Evolutionary conservation across 1,140 invertebrate species (phyloP), one percentile per base, ranked within the genome.

Genomic region (Monomorium pharaonis): DNA sequence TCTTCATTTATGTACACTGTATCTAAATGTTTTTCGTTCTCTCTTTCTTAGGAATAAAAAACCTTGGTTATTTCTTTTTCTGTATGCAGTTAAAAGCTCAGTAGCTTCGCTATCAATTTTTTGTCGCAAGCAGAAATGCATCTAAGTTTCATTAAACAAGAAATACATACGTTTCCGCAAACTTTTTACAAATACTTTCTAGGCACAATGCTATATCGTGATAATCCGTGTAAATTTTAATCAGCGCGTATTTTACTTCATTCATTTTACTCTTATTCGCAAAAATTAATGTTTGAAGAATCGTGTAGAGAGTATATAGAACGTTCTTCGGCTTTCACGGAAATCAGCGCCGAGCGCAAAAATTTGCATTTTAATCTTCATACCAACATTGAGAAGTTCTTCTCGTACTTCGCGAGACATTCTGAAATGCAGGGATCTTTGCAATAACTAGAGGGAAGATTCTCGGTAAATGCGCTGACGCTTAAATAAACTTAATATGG

Each of bases 91-190:
- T 88, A 77, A 88, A 65, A 70, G 49, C 21, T 47, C 58, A 54
- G 56, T 74, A 27, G 30, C 67, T 87, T 83, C 49, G 78, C 88
- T 88, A 69, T 85, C 75, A 89, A 88, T 75, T 77, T 89, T 89
- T 89, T 72, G 60, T 72, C 47, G 69, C 78, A 85, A 60, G 88
- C 75, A 75, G 74, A 88, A 89, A 69, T 77, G 62, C 75, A 76
- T 85, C 56, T 77, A 75, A 51, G 54, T 49, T 74, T 51, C 42
- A 81, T 81, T 67, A 75, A 67, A 62, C 27, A 70, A 42, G 14
- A 83, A 58, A 74, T 44, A 51, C 75, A 47, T 37, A 65, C 70
- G 60, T 56, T 65, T 63, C 67, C 60, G 74, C 49, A 86, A 80
- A 86, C 62, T 86, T 88, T 75, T 47, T 60, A 37, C 42, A 67